phyloP scores from a whole-genome alignment of 2,113 vertebrate genomes.

The Ceyx melanurus region DNA sequence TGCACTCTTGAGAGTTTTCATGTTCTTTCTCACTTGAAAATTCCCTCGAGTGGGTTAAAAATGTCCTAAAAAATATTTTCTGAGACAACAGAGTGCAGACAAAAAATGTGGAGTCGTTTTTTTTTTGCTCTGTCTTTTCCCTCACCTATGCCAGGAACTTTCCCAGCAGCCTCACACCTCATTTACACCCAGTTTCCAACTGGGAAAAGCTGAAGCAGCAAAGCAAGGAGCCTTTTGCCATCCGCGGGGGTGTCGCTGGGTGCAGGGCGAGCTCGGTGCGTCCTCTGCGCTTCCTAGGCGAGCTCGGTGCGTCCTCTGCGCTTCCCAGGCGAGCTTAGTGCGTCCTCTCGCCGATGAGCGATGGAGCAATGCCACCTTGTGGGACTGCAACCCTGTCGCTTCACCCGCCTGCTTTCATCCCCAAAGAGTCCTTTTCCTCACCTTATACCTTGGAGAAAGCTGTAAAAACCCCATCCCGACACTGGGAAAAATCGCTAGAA shows the following conservation, averaged over 20 bases:
- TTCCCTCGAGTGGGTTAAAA: background rate
- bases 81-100: background rate
- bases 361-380: conserved; percentile 58
- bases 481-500: accelerated
- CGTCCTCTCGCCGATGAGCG: background rate
- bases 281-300: background rate
- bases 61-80: background rate
- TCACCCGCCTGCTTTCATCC: accelerated
- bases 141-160: accelerated
- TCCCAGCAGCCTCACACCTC: accelerated
- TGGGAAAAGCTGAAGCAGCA: background rate
- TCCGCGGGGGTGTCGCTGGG: accelerated
- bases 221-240: background rate
- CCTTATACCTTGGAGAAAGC: background rate
- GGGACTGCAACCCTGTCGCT: background rate
- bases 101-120: accelerated
- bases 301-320: accelerated
- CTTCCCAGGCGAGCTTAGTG: background rate
- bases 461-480: accelerated
- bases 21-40: background rate
- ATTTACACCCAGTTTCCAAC: background rate
- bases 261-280: background rate
- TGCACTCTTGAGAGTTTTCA: accelerated
- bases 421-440: background rate
- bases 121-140: background rate